Conservation (phyloP, 2,113 vertebrate genomes). For the Connochaetes taurinus region DNA sequence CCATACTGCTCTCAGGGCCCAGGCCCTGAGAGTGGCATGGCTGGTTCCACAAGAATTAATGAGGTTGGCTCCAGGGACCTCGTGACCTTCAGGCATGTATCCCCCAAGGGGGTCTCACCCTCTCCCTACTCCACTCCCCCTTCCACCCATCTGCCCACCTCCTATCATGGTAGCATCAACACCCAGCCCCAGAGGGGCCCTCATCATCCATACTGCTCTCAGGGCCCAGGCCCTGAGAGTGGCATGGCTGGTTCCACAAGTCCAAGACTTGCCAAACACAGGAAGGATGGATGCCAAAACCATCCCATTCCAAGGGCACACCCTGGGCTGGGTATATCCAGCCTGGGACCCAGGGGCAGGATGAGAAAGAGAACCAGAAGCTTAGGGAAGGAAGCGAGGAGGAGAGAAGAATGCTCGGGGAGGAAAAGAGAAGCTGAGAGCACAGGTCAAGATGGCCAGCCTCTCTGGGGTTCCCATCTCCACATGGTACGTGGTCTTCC, state of each 20-base stretch:
- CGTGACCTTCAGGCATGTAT: too few species aligned
- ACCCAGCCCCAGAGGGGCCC: neutral
- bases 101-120: too few species aligned
- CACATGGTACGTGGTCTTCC: neutral
- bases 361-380: neutral
- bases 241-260: neutral
- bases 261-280: neutral
- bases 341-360: neutral
- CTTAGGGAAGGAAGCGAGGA: neutral
- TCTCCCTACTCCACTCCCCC: neutral
- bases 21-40: neutral
- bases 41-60: neutral
- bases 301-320: slow-evolving; percentile 12
- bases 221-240: neutral
- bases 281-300: slow-evolving; percentile 20
- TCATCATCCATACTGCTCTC: neutral
- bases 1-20: neutral
- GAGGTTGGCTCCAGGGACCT: too few species aligned
- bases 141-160: neutral
- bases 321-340: slow-evolving; percentile 2
- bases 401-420: neutral
- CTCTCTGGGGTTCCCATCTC: neutral
- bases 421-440: neutral
- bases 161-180: neutral
- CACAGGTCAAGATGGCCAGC: neutral